phyloP scores from a whole-genome alignment of 2,888 invertebrate genomes.

The Melanophora roralis region DNA sequence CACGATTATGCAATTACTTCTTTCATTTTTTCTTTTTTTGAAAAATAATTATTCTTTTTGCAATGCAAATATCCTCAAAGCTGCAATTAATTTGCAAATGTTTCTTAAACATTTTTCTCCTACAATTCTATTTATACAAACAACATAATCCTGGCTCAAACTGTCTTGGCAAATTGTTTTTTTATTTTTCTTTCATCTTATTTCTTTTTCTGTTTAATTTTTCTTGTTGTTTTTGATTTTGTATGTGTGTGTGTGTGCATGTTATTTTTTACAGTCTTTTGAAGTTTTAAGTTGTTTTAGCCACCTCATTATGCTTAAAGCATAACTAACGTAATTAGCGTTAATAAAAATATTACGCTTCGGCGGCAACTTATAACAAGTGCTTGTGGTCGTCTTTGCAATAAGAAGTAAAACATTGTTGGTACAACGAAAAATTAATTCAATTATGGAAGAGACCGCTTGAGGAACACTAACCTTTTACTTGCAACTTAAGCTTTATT shows the following conservation, averaged over 20 bases:
- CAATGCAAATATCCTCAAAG: constrained; percentile 11
- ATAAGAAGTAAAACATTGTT: not conserved
- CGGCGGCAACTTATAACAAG: constrained; percentile 49
- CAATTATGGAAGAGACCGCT: constrained; percentile 36
- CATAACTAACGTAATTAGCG: constrained; percentile 60
- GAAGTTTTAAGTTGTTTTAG: constrained; percentile 54
- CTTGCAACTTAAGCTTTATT: not conserved
- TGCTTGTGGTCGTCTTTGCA: constrained; percentile 32
- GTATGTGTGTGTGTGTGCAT: no score
- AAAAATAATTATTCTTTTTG: constrained; percentile 7
- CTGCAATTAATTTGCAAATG: constrained; percentile 24
- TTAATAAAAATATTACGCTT: constrained; percentile 54
- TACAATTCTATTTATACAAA: not conserved
- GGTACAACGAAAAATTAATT: constrained; percentile 21
- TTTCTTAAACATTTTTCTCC: not conserved
- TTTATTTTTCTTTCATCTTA: constrained; percentile 1
- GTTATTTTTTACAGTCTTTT: constrained; percentile 46
- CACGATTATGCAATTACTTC: no score
- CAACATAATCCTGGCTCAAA: not conserved
- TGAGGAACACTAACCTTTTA: constrained; percentile 39
- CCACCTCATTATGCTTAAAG: constrained; percentile 58
- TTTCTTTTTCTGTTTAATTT: not conserved
- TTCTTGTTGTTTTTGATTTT: no score
- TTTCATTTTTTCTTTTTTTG: not conserved
- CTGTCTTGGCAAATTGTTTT: constrained; percentile 21